Evolutionary conservation across 2,888 invertebrate species (phyloP).

Genomic region (Oscheius sp.): DNA sequence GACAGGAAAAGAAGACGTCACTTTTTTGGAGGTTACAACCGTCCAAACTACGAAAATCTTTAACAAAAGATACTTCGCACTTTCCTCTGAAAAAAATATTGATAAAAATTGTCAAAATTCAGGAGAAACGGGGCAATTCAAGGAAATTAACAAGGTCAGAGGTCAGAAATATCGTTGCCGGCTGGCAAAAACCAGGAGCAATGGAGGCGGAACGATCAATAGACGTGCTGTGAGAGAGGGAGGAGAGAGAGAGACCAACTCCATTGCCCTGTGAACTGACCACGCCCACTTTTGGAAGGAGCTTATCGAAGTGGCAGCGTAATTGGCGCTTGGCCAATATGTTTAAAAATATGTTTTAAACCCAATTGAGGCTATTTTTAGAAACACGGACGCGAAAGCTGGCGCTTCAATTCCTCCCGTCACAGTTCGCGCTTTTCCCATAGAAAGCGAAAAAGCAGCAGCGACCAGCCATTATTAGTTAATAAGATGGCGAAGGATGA

Average conservation of each 20-base stretch:
- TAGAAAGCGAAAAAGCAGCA: too few relatives aligned
- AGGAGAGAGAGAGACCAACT: constrained; percentile 27
- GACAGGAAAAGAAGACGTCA: constrained; percentile 78
- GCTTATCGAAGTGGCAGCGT: constrained; percentile 31
- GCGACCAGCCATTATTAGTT: too few relatives aligned
- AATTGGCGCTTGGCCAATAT: constrained; percentile 33
- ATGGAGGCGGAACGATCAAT: not conserved
- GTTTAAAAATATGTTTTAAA: not conserved
- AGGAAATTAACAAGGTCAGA: not conserved
- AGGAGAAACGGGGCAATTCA: not conserved
- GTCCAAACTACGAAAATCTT: constrained; percentile 75
- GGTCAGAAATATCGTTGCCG: too few relatives aligned
- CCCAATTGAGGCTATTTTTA: too few relatives aligned
- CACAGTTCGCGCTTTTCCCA: too few relatives aligned
- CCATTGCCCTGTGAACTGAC: constrained; percentile 22
- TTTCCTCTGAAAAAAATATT: constrained; percentile 75
- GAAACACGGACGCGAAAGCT: not conserved
- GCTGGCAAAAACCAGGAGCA: not conserved
- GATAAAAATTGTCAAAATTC: not conserved
- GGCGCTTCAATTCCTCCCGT: not conserved
- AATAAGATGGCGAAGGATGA: too few relatives aligned
- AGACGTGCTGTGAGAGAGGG: constrained; percentile 1
- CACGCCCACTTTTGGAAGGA: constrained; percentile 30
- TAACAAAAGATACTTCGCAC: constrained; percentile 77
- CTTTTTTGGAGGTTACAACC: constrained; percentile 74